phyloP scores from a whole-genome alignment of 2,888 invertebrate species.

The Melanophora roralis region DNA sequence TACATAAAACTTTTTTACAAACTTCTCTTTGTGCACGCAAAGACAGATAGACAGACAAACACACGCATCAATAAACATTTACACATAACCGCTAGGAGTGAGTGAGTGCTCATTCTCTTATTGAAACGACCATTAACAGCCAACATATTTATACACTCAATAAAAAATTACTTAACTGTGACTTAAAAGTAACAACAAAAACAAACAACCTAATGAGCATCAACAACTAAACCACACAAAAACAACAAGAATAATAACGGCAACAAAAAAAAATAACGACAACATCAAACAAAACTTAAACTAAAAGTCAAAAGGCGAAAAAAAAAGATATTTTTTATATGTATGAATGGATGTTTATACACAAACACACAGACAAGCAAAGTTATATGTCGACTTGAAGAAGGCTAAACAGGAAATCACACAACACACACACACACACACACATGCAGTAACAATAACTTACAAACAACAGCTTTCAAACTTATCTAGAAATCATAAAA shows the following conservation, averaged over 20 bases:
- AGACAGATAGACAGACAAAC: not conserved
- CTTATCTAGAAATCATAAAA: not conserved
- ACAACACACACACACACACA: not conserved
- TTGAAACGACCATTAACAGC: not conserved
- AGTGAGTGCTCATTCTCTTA: not conserved
- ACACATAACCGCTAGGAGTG: not conserved
- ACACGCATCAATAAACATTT: not conserved
- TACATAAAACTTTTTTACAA: not conserved
- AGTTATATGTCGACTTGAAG: not conserved
- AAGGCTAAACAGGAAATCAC: not conserved
- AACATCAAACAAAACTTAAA: not conserved
- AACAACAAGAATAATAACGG: not conserved
- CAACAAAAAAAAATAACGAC: not conserved
- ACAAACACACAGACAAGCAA: no score
- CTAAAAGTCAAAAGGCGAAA: slow-evolving; percentile 19
- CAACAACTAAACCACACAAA: slow-evolving; percentile 6
- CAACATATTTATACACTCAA: slow-evolving; percentile 44
- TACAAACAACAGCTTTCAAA: no score
- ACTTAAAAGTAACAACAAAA: slow-evolving; percentile 32
- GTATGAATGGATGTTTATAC: not conserved
- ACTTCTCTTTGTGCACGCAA: not conserved
- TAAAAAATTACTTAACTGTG: slow-evolving; percentile 56
- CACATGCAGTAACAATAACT: no score
- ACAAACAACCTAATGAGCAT: slow-evolving; percentile 6
- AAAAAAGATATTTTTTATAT: not conserved